Evolutionary conservation across 1,140 invertebrate genomes (phyloP), one percentile per base, ranked within the genome.

Genomic region (Psix sp.): DNA sequence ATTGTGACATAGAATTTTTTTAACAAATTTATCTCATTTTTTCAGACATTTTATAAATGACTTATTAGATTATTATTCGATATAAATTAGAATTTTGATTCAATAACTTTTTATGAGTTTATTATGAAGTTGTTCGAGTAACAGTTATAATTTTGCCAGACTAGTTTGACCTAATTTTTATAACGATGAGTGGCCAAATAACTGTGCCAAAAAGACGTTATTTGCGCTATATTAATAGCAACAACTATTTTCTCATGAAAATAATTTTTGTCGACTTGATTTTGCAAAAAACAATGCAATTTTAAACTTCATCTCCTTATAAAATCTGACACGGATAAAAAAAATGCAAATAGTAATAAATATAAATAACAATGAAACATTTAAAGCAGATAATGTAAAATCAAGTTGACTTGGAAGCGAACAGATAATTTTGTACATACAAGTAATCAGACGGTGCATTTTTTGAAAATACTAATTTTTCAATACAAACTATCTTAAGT

Each of bases 161-260:
- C 52, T 72, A 63, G 45, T 65, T 59, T 72, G 60, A 65, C 38
- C 39, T 65, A 26, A 52, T 65, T 65, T 57, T 45, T 52, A 35
- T 40, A 52, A 52, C 26, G 14, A 42, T 49, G 45, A 65, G 68
- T 59, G 60, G 68, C 68, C 68, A 72, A 72, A 72, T 65, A 72
- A 59, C 33, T 52, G 59, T 72, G 68, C 68, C 59, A 73, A 73
- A 57, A 72, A 51, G 14, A 65, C 11, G 33, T 54, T 66, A 54
- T 51, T 60, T 59, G 59, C 17, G 57, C 51, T 59, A 38, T 59
- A 43, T 63, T 63, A 29, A 29, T 10, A 29, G 2, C 7, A 29
- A 33, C 15, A 26, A 49, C 36, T 29, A 43, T 36, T 63, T 72
- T 49, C n/a, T 20, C 40, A 3, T 16, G 26, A 0, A 9, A 52